Conservation (phyloP, 2,888 invertebrate genomes). For the Eueremaeus valkanovi region DNA sequence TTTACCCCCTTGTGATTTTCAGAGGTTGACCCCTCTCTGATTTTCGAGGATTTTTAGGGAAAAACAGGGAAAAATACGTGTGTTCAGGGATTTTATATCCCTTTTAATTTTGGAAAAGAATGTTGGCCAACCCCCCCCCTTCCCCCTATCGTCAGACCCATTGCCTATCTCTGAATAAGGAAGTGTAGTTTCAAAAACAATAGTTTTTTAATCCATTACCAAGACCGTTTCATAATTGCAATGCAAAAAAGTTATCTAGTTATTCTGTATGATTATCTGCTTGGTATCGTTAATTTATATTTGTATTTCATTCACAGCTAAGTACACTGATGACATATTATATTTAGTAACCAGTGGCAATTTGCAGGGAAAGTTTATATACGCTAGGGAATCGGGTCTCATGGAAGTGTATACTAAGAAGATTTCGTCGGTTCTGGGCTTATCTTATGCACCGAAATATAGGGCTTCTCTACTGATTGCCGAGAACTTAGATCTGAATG, state of each 20-base stretch:
- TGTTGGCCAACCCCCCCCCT: too few species aligned
- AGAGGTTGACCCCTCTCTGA: too few species aligned
- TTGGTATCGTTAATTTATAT: neutral
- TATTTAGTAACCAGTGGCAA: neutral
- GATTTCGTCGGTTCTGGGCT: neutral
- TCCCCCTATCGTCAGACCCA: too few species aligned
- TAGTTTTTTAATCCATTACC: too few species aligned
- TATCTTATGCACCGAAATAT: neutral
- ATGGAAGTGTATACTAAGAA: neutral
- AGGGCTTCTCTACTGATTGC: neutral
- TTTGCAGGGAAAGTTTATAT: neutral
- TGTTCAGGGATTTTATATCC: too few species aligned
- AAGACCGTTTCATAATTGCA: too few species aligned
- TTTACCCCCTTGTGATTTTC: too few species aligned
- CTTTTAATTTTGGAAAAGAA: too few species aligned
- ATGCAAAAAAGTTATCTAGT: neutral
- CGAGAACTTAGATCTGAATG: neutral
- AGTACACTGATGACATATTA: neutral
- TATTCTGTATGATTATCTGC: neutral
- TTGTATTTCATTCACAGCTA: neutral
- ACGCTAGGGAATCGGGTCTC: neutral
- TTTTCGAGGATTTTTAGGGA: too few species aligned
- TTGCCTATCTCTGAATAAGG: too few species aligned
- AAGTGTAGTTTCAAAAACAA: too few species aligned
- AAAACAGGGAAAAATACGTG: too few species aligned